These are phyloP conservation scores for Epistrophella euchroma DNA, from an alignment of 2,888 invertebrate species.

Conservation along the genomic window DNA sequence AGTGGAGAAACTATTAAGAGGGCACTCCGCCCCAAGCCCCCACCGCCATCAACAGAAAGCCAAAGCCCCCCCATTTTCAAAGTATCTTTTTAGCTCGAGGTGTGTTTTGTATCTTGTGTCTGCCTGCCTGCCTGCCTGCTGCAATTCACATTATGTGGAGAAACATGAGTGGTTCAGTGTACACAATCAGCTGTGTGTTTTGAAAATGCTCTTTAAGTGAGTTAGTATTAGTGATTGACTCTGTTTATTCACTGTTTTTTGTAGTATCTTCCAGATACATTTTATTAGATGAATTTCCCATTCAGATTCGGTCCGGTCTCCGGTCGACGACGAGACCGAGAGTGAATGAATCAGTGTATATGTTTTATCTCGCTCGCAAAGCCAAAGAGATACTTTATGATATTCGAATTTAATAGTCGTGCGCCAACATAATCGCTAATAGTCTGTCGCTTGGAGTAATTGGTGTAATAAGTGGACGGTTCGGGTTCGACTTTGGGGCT, in stretches of 20 bases:
- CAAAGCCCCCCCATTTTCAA: neutral
- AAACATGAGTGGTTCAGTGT: slow-evolving; percentile 28
- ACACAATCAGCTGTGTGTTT: slow-evolving; percentile 62
- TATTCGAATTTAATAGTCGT: slow-evolving; percentile 76
- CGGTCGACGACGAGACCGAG: slow-evolving; percentile 4
- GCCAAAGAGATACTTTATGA: slow-evolving; percentile 72
- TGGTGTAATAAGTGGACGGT: slow-evolving; percentile 73
- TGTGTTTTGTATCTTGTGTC: slow-evolving; percentile 46
- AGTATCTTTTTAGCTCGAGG: slow-evolving; percentile 14
- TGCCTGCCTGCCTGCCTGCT: slow-evolving; percentile 8
- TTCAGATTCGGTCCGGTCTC: slow-evolving; percentile 27
- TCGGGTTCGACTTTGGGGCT: slow-evolving; percentile 18
- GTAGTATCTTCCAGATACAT: slow-evolving; percentile 68
- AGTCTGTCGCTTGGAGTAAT: slow-evolving; percentile 74
- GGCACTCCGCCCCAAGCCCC: slow-evolving; percentile 3
- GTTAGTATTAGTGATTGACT: slow-evolving; percentile 66
- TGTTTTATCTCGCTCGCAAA: slow-evolving; percentile 58
- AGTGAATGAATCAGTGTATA: slow-evolving; percentile 40
- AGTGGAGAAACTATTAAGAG: slow-evolving; percentile 38
- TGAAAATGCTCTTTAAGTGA: slow-evolving; percentile 19
- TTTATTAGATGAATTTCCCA: slow-evolving; percentile 73
- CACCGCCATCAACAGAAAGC: neutral
- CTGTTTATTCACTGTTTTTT: slow-evolving; percentile 34
- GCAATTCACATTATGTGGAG: slow-evolving; percentile 34
- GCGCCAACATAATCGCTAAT: slow-evolving; percentile 76